These are phyloP conservation scores for Artemia sinica DNA, from an alignment of 2,888 invertebrate genomes.

Conservation along the genomic window DNA sequence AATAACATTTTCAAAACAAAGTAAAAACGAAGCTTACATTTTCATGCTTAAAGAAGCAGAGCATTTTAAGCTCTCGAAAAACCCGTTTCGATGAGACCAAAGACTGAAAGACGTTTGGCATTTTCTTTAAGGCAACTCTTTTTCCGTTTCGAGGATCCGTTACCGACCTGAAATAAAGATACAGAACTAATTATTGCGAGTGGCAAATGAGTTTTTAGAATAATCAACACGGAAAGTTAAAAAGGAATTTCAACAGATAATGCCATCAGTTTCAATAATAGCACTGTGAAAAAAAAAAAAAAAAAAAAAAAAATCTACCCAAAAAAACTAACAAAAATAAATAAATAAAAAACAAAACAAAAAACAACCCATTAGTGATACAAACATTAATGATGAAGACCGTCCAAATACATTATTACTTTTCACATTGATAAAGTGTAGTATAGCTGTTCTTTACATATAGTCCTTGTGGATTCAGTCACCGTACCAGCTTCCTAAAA, in stretches of 20 bases:
- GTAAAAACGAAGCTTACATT: constrained; percentile 55
- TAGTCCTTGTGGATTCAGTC: too few relatives aligned
- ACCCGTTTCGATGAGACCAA: constrained; percentile 96
- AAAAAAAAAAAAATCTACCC: too few relatives aligned
- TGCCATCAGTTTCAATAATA: background rate
- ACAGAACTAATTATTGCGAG: background rate
- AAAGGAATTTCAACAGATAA: too few relatives aligned
- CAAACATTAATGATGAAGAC: too few relatives aligned
- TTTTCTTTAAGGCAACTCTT: constrained; percentile 94
- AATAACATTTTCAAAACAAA: background rate
- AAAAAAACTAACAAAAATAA: too few relatives aligned
- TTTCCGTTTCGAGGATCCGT: constrained; percentile 97
- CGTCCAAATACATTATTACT: too few relatives aligned
- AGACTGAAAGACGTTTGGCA: constrained; percentile 99
- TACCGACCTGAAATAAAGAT: constrained; percentile 65
- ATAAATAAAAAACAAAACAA: too few relatives aligned
- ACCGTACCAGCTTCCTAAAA: too few relatives aligned
- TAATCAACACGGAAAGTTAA: background rate
- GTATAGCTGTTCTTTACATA: too few relatives aligned
- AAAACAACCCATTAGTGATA: background rate
- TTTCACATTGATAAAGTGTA: too few relatives aligned
- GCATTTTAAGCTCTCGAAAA: constrained; percentile 96
- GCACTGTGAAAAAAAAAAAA: background rate
- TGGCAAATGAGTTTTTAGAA: background rate
- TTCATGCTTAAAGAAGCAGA: constrained; percentile 98